Percentiles rank a stretch among this genome's conserved stretches.
Evolutionary conservation across 2,113 vertebrate species (phyloP).

Genomic region (Hyperopisus bebe): DNA sequence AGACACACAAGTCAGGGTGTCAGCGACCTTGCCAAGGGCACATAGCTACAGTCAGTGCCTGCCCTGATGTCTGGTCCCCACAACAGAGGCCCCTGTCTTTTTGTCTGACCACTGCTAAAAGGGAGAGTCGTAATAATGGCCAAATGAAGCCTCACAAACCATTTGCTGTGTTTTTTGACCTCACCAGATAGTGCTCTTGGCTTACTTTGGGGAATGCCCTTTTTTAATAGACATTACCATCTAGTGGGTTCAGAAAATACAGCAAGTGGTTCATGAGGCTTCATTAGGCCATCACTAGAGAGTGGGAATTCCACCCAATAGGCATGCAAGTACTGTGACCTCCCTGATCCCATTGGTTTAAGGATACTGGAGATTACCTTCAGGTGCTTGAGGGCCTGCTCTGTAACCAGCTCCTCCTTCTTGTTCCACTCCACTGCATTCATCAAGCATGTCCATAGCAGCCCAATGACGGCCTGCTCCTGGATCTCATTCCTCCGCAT

Average conservation of each 20-base stretch:
- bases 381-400: slow-evolving; percentile 86
- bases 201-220: neutral
- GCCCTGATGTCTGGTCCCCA: too few species aligned
- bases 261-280: neutral
- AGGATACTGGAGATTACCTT: slow-evolving; percentile 56
- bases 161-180: neutral
- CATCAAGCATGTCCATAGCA: slow-evolving; percentile 86
- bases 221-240: neutral
- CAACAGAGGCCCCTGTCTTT: neutral
- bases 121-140: neutral
- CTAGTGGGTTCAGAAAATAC: neutral
- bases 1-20: neutral
- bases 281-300: neutral
- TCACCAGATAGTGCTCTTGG: neutral
- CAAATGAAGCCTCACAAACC: neutral
- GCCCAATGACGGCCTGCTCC: slow-evolving; percentile 78
- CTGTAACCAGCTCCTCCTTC: slow-evolving; percentile 85
- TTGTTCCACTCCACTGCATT: slow-evolving; percentile 91
- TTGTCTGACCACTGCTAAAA: neutral
- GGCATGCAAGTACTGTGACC: neutral
- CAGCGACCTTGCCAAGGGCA: neutral
- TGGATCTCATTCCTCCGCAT: slow-evolving; percentile 82
- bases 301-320: neutral
- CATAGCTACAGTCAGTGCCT: neutral
- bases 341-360: too few species aligned